phyloP scores from a whole-genome alignment of 2,888 invertebrate species.

The Rotaria magnacalcarata region DNA sequence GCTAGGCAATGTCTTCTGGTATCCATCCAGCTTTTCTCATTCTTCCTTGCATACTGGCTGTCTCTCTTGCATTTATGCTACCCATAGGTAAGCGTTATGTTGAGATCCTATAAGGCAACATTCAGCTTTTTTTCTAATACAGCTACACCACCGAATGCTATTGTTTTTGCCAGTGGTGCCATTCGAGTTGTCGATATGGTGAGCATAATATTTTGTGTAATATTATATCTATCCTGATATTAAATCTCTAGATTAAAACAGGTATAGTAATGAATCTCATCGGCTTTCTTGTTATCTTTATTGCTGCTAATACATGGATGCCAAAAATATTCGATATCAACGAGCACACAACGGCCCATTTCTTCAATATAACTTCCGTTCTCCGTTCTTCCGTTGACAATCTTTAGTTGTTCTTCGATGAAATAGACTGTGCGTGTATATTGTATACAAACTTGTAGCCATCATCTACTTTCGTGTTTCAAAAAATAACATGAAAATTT shows the following conservation, averaged over 20 bases:
- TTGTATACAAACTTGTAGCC: no score
- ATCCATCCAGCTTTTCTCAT: conserved; percentile 39
- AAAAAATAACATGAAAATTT: no score
- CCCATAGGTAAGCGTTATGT: neutral
- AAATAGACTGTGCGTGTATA: no score
- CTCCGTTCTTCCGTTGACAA: no score
- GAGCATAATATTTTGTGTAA: neutral
- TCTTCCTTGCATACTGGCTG: conserved; percentile 36
- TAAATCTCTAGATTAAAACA: conserved; percentile 50
- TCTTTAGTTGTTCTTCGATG: no score
- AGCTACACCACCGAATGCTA: conserved; percentile 47
- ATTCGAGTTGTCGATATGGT: conserved; percentile 47
- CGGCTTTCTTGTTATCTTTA: conserved; percentile 50
- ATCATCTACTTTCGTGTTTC: no score
- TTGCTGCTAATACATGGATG: conserved; percentile 53
- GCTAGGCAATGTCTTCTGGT: conserved; percentile 29
- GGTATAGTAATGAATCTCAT: conserved; percentile 52
- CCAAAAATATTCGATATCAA: conserved; percentile 50
- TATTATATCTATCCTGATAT: neutral
- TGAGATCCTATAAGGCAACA: neutral
- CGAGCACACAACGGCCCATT: no score
- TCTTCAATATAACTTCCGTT: no score
- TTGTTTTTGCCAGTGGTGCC: conserved; percentile 47
- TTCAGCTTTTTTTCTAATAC: conserved; percentile 34
- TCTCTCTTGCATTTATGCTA: conserved; percentile 40